These are phyloP conservation scores for Ceratitis capitata DNA, from an alignment of 1,140 invertebrate genomes.

Conservation along the genomic window DNA sequence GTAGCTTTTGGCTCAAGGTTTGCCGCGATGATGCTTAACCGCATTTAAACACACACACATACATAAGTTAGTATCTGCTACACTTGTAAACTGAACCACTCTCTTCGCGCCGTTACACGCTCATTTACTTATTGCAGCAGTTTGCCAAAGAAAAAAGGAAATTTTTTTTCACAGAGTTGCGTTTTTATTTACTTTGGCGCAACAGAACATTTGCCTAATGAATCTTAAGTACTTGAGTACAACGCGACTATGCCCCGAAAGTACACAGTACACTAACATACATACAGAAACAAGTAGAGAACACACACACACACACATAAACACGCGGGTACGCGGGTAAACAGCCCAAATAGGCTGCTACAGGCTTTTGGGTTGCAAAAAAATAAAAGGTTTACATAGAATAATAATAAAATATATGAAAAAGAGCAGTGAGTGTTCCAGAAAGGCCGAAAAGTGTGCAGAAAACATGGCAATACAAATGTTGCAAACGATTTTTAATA, in stretches of 20 bases:
- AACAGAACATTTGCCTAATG: constrained; percentile 34
- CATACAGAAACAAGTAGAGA: no score
- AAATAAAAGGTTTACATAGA: not conserved
- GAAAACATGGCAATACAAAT: constrained; percentile 38
- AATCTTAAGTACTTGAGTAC: constrained; percentile 25
- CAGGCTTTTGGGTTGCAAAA: not conserved
- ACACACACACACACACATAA: not conserved
- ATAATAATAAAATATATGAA: not conserved
- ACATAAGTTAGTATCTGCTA: not conserved
- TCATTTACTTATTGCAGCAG: constrained; percentile 6
- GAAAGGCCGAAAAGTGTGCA: not conserved
- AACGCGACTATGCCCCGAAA: not conserved
- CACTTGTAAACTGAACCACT: not conserved
- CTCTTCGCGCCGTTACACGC: not conserved
- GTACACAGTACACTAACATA: not conserved
- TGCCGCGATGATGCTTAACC: not conserved
- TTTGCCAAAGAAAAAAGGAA: not conserved
- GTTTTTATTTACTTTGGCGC: constrained; percentile 28
- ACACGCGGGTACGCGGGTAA: no score
- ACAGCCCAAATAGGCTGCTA: not conserved
- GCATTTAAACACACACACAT: not conserved
- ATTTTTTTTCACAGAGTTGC: no score
- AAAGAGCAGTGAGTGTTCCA: not conserved
- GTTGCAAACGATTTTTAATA: constrained; percentile 36
- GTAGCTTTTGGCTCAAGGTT: constrained; percentile 30